Evolutionary conservation across 2,797 vertebrate genomes (phyloP), one percentile per base, ranked within the genome.

Genomic region (Hephaestus fuliginosus): DNA sequence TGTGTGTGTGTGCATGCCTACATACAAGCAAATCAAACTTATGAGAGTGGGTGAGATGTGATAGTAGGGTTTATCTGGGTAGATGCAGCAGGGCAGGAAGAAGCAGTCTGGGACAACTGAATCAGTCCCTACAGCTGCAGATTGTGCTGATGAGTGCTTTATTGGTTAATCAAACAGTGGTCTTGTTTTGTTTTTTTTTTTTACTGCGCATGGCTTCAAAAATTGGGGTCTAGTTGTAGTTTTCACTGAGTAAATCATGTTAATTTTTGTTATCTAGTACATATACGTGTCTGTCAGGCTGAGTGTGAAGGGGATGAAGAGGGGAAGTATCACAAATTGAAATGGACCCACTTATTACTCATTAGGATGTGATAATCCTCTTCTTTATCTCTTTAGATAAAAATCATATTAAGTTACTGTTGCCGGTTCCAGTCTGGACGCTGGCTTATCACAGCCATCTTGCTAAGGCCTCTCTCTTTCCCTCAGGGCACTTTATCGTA

Each of bases 371-470:
- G 81, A 88, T 77, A 58, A 88, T 86, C 69, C 65, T 18, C 65
- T 84, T 51, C 60, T 80, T 36, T 55, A 70, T 86, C 88, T 83
- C 76, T 44, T 12, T 72, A 76, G 88, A 93, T 92, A 85, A 79
- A 88, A 89, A 79, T 85, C 85, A 53, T 89, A 89, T 92, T 69
- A 62, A 74, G 81, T 92, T 92, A 87, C 89, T 17, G 10, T 78
- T 75, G 70, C 78, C 28, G 70, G 75, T 82, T 81, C 74, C 73
- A 83, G 75, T 80, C 76, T 85, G 79, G 69, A 75, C 71, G 74
- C 77, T 15, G 52, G 30, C 78, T 88, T 91, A 92, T 92, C 89
- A 20, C 7, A 3, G 61, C 70, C 84, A 87, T 92, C 91, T 88
- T 74, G 60, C 80, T 53, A 46, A 84, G 78, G 83, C 89, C 90